These are phyloP conservation scores for Oenanthe oenanthe DNA, from an alignment of 2,113 vertebrate genomes.

Conservation along the genomic window DNA sequence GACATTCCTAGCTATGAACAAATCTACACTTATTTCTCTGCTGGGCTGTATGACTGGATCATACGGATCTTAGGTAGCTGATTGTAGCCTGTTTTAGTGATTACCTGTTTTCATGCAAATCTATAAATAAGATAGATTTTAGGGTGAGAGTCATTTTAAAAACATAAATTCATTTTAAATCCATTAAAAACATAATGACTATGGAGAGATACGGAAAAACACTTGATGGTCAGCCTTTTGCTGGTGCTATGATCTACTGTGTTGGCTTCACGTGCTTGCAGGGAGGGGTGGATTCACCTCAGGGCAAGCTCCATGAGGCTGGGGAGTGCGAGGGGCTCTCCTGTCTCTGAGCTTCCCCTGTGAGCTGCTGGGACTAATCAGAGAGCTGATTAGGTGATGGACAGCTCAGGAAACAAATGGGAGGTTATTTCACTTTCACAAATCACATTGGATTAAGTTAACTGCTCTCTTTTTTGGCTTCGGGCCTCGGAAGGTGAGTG, in stretches of 20 bases:
- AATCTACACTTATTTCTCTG: not conserved
- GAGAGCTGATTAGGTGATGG: too few relatives aligned
- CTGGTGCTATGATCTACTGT: not conserved
- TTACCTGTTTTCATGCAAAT: not conserved
- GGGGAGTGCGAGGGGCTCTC: too few relatives aligned
- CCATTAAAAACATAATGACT: not conserved
- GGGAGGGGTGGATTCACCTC: too few relatives aligned
- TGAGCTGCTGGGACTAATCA: too few relatives aligned
- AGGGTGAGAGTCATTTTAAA: not conserved
- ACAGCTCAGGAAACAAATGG: too few relatives aligned
- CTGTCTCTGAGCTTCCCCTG: too few relatives aligned
- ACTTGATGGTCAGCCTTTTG: not conserved
- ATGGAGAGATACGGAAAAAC: not conserved
- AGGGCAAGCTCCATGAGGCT: too few relatives aligned
- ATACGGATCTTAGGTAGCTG: not conserved
- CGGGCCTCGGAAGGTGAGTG: too few relatives aligned
- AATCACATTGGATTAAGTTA: too few relatives aligned
- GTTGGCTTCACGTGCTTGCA: too few relatives aligned
- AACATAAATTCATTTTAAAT: not conserved
- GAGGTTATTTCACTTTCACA: too few relatives aligned
- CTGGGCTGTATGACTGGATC: not conserved
- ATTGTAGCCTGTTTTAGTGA: not conserved
- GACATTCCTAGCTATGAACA: not conserved
- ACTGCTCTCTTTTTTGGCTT: too few relatives aligned
- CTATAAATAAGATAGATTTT: not conserved